Evolutionary conservation across 2,888 invertebrate genomes (phyloP), one percentile per base, ranked within the genome.

Genomic region (Cosmorhoe ocellata): DNA sequence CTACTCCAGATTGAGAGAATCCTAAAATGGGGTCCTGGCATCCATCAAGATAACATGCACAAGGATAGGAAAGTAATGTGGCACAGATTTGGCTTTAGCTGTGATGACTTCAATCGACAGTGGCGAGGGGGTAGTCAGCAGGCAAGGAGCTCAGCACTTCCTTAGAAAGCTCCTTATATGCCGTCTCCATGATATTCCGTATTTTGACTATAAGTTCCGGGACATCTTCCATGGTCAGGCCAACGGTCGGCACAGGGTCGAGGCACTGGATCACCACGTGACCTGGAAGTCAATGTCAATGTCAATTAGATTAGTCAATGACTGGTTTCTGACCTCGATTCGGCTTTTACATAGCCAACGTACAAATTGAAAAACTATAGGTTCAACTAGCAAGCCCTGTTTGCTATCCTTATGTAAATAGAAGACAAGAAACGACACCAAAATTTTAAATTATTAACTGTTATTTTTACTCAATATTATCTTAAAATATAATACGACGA

Each of bases 251-350:
- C 22, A 92, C 80, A 8, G 92, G 90, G 14, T 91, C 91, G 54
- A 92, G 70, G 44, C 91, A 90, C 57, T 91, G 91, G 52, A 92
- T 86, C 11, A 92, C 78, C 26, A 90, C 90, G 61, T 90, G 91
- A 47, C 92, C 92, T 92, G 80, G 9, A 84, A 83, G 45, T 30
- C 30, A 26, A 49, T 37, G 9, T 12, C 9, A 36, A 13, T 45
- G 53, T 3, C 24, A 5, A 9, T 37, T 48, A 55, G 59, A 41
- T 11, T 14, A 9, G 6, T 18, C 18, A 18, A 4, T 3, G 18
- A 18, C 18, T 18, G 18, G 18, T 18, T 18, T 18, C 18, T 18
- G 18, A 18, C 18, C 18, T 6, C 31, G 12, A 31, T 28, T 7
- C 28, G n/a, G 4, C 18, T 4, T 18, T 18, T 18, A 18, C 18